Evolutionary conservation across 2,888 invertebrate species (phyloP), one percentile per base, ranked within the genome.

Genomic region (Pammene fasciana): DNA sequence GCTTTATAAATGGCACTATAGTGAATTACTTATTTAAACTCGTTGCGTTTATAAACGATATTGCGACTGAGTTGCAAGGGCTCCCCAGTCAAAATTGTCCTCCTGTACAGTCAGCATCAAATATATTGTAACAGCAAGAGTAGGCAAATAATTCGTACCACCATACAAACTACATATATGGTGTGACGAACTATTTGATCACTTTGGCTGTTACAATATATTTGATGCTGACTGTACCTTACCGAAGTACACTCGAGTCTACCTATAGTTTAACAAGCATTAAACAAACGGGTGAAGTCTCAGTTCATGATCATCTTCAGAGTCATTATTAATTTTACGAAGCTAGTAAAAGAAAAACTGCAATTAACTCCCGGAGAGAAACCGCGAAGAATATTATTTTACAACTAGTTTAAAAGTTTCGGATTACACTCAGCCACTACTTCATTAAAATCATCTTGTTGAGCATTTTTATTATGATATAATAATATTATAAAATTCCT

Each of bases 281-380:
- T 50, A 26, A 50, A 48, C 16, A 16, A 74, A 77, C 76, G 73
- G 75, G 72, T 76, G 76, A 75, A 74, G 79, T 55, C 75, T 81
- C 74, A 55, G 61, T 68, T 73, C 34, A 34, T 38, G 38, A 13
- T 60, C 60, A 16, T 61, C 48, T 50, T 72, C 71, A 72, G 57
- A 76, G 76, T 71, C 76, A 78, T 81, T 81, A 81, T 83, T 81
- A 80, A 81, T 79, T 82, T 79, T 74, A 82, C 82, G 80, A 60
- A 16, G 59, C 56, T 59, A 48, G 41, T 62, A 55, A 48, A 75
- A 81, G 76, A 80, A 80, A 82, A 82, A 81, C 76, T 78, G 77
- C 78, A 81, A 82, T 82, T 82, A 81, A 79, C 77, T 74, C 68
- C 73, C 62, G 74, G 72, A 71, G 67, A 64, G 72, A 71, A 72